Evolutionary conservation across 1,140 invertebrate genomes (phyloP).

Genomic region (Euura saliciscinereae): DNA sequence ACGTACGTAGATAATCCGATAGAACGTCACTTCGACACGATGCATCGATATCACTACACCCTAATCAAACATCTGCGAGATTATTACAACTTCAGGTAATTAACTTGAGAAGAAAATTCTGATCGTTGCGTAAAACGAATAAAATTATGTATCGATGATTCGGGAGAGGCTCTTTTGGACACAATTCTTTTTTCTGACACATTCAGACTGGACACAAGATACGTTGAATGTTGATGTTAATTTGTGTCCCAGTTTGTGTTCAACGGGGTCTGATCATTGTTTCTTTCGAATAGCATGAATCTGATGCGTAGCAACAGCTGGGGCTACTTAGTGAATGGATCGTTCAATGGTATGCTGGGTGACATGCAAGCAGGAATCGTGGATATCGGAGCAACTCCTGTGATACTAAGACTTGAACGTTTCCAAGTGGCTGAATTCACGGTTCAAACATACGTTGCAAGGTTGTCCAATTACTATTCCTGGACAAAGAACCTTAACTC

Average conservation of each 20-base stretch:
- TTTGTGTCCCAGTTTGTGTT: too few species aligned
- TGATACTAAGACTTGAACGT: constrained; percentile 65
- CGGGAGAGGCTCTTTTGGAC: background rate
- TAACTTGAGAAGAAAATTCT: background rate
- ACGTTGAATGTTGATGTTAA: background rate
- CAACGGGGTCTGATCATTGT: background rate
- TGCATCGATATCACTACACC: constrained; percentile 67
- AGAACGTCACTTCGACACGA: constrained; percentile 63
- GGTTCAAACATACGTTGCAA: constrained; percentile 64
- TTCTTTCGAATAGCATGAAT: constrained; percentile 52
- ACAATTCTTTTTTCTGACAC: background rate
- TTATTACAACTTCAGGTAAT: constrained; percentile 68
- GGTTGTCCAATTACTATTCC: constrained; percentile 44
- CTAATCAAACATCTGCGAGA: constrained; percentile 64
- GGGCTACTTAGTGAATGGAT: constrained; percentile 69
- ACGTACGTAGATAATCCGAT: constrained; percentile 60
- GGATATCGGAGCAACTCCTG: constrained; percentile 66
- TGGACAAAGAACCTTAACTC: too few species aligned
- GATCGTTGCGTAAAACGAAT: too few species aligned
- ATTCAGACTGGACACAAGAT: background rate
- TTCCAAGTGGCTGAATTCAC: constrained; percentile 65
- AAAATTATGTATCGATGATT: too few species aligned
- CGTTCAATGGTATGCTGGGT: constrained; percentile 72
- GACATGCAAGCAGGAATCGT: constrained; percentile 62
- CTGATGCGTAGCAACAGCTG: constrained; percentile 63